Evolutionary conservation across 1,140 invertebrate genomes (phyloP).

Genomic region (Diabrotica undecimpunctata): DNA sequence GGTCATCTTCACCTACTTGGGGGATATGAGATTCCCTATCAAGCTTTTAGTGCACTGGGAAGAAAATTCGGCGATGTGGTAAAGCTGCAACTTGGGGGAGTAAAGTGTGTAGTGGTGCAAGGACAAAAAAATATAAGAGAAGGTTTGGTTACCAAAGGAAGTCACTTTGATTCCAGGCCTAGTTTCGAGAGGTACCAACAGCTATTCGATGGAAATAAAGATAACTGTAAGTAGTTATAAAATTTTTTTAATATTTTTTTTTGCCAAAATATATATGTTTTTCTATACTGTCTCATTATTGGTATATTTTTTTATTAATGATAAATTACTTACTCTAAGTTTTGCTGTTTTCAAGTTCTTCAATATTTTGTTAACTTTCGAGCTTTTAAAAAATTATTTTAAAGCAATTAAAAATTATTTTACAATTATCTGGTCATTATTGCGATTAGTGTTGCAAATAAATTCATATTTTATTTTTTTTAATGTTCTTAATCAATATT

Average conservation of each 20-base stretch:
- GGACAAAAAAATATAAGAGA: slow-evolving; percentile 61
- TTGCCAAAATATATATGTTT: too few species aligned
- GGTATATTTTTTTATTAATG: too few species aligned
- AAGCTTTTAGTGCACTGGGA: slow-evolving; percentile 57
- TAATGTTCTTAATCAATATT: too few species aligned
- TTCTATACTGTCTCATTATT: too few species aligned
- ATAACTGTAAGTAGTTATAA: slow-evolving; percentile 62
- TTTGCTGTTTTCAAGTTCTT: too few species aligned
- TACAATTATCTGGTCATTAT: too few species aligned
- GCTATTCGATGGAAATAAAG: slow-evolving; percentile 62
- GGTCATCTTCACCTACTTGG: slow-evolving; percentile 59
- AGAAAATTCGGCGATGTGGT: slow-evolving; percentile 55
- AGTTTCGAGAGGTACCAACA: slow-evolving; percentile 61
- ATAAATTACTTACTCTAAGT: too few species aligned
- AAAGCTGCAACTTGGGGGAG: slow-evolving; percentile 57
- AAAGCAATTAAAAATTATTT: too few species aligned
- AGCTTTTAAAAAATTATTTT: too few species aligned
- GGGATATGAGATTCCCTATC: slow-evolving; percentile 61
- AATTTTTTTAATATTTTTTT: not conserved
- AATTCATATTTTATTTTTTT: too few species aligned
- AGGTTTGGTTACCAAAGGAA: slow-evolving; percentile 58
- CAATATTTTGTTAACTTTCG: too few species aligned
- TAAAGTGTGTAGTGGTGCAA: slow-evolving; percentile 62
- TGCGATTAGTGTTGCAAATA: too few species aligned
- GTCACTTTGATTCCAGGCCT: slow-evolving; percentile 63